These are phyloP conservation scores for Cremastinae sp. DNA, from an alignment of 2,888 invertebrate genomes.

Conservation along the genomic window DNA sequence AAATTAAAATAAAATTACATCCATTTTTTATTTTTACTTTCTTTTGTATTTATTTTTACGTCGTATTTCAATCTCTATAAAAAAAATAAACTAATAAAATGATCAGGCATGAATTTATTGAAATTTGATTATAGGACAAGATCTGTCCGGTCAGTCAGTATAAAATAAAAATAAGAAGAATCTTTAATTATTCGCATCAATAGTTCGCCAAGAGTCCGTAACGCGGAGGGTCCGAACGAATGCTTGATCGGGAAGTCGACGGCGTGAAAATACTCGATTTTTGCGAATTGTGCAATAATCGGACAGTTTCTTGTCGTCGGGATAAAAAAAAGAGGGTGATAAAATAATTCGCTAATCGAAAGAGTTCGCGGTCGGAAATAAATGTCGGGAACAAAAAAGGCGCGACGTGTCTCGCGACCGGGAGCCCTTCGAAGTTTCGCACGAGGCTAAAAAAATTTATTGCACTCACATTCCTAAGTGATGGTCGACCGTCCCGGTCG, in stretches of 20 bases:
- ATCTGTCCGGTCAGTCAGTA: background rate
- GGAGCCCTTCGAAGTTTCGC: slow-evolving; percentile 17
- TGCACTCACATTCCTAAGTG: slow-evolving; percentile 38
- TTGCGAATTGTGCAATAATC: slow-evolving; percentile 20
- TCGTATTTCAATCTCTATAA: no score
- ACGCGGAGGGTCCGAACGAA: slow-evolving; percentile 36
- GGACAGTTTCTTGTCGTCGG: slow-evolving; percentile 5
- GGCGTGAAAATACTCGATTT: slow-evolving; percentile 66
- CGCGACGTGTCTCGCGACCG: background rate
- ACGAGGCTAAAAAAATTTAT: slow-evolving; percentile 46
- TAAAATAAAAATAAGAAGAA: no score
- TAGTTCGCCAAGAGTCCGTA: slow-evolving; percentile 19
- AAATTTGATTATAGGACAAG: no score
- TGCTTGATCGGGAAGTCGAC: slow-evolving; percentile 51
- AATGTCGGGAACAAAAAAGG: slow-evolving; percentile 42
- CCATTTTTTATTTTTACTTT: no score
- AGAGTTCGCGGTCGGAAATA: slow-evolving; percentile 21
- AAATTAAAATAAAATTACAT: no score
- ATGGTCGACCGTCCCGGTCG: slow-evolving; percentile 20
- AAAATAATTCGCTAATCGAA: slow-evolving; percentile 32
- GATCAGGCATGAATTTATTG: no score
- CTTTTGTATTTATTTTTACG: no score
- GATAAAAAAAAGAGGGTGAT: background rate
- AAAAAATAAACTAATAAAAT: no score
- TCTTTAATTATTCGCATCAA: slow-evolving; percentile 26